A percentile compares a stretch with the other conserved stretches of the same genome.
Evolutionary conservation across 2,888 invertebrate genomes (phyloP).

Genomic region (Eristalis pertinax): DNA sequence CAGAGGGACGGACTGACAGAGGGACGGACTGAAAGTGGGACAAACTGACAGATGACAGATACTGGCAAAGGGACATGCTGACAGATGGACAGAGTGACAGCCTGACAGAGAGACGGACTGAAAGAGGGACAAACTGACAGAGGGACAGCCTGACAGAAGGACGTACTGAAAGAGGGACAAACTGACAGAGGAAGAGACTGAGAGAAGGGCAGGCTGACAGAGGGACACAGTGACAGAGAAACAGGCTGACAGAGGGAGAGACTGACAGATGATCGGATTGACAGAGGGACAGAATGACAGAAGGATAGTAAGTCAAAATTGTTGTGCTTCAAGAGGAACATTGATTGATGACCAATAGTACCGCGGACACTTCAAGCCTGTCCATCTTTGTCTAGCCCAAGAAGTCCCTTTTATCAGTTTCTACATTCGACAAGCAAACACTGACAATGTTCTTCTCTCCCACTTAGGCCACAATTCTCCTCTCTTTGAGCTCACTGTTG

Average conservation of each 20-base stretch:
- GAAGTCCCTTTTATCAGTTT: no score
- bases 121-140: neutral
- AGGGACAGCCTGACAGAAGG: neutral
- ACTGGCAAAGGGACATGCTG: neutral
- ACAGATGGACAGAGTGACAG: neutral
- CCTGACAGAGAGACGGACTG: neutral
- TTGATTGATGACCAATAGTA: no score
- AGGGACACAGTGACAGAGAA: neutral
- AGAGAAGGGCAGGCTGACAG: neutral
- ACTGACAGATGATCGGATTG: no score
- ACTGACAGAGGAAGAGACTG: neutral
- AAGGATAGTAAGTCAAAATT: no score
- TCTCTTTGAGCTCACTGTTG: no score
- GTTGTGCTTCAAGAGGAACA: no score
- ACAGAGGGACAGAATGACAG: no score
- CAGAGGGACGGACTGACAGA: neutral
- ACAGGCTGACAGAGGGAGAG: neutral
- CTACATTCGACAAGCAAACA: no score
- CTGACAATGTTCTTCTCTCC: no score
- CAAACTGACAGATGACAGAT: neutral
- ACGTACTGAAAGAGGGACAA: neutral
- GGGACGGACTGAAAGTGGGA: neutral
- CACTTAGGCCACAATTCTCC: no score
- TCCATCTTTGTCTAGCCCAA: no score
- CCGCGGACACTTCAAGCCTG: no score